Percentiles rank a stretch among this genome's conserved stretches.
Conservation (phyloP, 1,140 invertebrate genomes). For the Cherax quadricarinatus region DNA sequence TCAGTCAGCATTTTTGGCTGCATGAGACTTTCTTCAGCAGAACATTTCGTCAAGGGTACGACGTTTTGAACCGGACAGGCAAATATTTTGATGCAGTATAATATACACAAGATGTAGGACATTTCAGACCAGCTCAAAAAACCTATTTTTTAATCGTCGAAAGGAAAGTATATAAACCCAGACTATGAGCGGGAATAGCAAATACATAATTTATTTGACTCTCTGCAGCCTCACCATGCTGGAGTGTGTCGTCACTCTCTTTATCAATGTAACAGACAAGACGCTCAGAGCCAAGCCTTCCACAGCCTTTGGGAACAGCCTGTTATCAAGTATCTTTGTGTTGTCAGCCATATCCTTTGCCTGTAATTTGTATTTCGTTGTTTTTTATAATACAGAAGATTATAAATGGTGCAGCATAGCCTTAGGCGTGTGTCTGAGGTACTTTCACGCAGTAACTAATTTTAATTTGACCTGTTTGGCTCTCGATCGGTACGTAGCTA, state of each 20-base stretch:
- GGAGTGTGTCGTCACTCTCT: neutral
- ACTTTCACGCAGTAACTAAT: neutral
- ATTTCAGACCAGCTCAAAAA: no score
- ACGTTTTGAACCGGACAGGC: no score
- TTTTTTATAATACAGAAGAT: neutral
- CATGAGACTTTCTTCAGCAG: no score
- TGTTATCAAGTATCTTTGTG: neutral
- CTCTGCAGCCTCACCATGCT: neutral
- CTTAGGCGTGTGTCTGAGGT: neutral
- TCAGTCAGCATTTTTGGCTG: no score
- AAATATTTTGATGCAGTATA: no score
- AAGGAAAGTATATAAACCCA: no score
- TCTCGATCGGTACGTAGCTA: neutral
- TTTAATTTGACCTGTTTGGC: neutral
- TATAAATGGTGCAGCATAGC: neutral
- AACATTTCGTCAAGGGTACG: no score
- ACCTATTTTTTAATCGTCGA: no score
- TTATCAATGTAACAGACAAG: neutral
- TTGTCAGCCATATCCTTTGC: neutral
- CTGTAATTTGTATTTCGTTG: neutral
- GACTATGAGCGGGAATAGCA: neutral
- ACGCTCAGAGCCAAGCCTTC: neutral
- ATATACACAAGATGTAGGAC: no score
- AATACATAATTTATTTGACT: neutral
- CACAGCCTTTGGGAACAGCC: neutral